Percentiles rank a stretch among this genome's conserved stretches.
phyloP scores from a whole-genome alignment of 2,888 invertebrate genomes.

The Pomacea canaliculata region DNA sequence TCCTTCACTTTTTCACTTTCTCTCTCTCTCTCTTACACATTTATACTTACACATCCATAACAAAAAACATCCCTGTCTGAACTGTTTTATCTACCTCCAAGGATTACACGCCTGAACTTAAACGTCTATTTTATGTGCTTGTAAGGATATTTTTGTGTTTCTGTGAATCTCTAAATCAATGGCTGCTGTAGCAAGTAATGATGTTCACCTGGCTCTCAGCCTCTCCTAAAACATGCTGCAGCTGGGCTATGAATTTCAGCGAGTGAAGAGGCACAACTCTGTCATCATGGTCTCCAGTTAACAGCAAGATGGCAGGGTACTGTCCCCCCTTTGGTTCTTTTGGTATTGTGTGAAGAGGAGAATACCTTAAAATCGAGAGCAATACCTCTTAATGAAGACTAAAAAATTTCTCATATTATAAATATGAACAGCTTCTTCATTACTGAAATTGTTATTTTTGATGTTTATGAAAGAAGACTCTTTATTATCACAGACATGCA shows the following conservation, averaged over 20 bases:
- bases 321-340: slow-evolving; percentile 76
- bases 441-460: neutral
- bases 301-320: slow-evolving; percentile 90
- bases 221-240: slow-evolving; percentile 82
- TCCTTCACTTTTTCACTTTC: neutral
- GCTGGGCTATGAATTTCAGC: slow-evolving; percentile 90
- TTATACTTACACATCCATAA: neutral
- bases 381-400: neutral
- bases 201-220: slow-evolving; percentile 73
- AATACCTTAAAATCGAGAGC: slow-evolving; percentile 73
- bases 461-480: no score
- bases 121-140: no score
- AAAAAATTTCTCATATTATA: no score
- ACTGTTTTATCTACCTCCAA: no score
- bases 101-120: no score
- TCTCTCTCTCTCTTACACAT: neutral
- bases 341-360: slow-evolving; percentile 91
- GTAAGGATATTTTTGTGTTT: no score
- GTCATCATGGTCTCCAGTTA: slow-evolving; percentile 99
- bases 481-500: no score
- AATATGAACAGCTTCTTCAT: neutral
- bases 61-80: no score
- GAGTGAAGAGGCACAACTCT: slow-evolving; percentile 98
- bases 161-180: no score
- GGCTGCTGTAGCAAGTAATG: no score